Base-by-base conservation (phyloP, 2,888 invertebrate species). In the Melangyna quadrimaculata region DNA sequence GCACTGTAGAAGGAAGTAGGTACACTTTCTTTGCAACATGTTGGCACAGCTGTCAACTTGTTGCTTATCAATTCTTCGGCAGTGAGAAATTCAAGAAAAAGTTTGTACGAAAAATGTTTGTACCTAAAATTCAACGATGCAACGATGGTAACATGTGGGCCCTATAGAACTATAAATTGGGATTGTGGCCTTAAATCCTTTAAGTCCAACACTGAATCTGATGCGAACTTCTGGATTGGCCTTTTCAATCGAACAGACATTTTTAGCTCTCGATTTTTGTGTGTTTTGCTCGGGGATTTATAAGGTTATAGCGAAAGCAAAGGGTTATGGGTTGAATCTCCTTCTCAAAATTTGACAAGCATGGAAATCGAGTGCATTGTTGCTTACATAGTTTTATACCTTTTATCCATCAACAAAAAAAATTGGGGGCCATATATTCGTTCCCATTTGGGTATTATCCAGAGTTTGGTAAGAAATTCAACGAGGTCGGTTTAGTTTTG, bases 321-420 rank as follows among this genome's bases (percentile, higher is more conserved):
- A 12, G 29, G 59, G 59, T 37, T 22, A 59, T n/a, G 17, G 65
- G 32, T 45, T 65, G 22, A 4, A 29, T 45, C 6, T 27, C n/a
- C 9, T 51, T 53, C 19, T 45, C n/a, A 6, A 65, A 32, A 24
- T 45, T 65, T 40, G 65, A 65, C 43, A n/a, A 40, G 48, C 63
- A 59, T 48, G 61, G 35, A 75, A 45, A 70, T 63, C 35, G 78
- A 69, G 43, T 70, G 78, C 67, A 69, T 73, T 73, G 78, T 67
- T 67, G 48, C 48, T 51, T 71, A 65, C 57, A 12, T 5, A 9
- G 7, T 17, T 0, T 3, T 24, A 14, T 12, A 12, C 12, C 37
- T 69, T 72, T 59, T 69, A 71, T 77, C 71, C 78, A 61, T 61
- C 40, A 19, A 32, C 45, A 40, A 48, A 83, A 69, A 40, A 48